Percentiles rank a stretch among this genome's conserved stretches.
Evolutionary conservation across 2,797 vertebrate genomes (phyloP).

Genomic region (Sebastes jordani): DNA sequence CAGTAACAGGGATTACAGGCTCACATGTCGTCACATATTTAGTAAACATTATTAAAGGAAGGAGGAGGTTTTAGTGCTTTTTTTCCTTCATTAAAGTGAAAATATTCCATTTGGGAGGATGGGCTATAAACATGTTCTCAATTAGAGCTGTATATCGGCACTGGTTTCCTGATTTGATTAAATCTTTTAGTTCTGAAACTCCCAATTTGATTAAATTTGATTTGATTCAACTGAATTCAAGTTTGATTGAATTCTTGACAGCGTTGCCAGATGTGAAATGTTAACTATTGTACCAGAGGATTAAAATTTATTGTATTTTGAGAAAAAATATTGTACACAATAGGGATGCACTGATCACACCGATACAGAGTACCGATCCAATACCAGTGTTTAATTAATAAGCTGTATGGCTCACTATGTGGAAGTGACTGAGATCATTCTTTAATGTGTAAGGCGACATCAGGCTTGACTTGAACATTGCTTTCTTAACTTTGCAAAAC

Average conservation of each 20-base stretch:
- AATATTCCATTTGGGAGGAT: conserved; percentile 10
- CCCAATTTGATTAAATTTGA: background rate
- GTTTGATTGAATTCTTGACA: background rate
- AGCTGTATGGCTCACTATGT: no score
- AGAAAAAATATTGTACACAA: no score
- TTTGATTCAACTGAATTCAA: background rate
- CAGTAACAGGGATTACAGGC: conserved; percentile 16
- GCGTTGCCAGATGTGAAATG: no score
- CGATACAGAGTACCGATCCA: no score
- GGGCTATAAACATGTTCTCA: background rate
- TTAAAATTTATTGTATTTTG: no score
- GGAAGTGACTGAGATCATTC: no score
- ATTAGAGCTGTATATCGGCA: conserved; percentile 4
- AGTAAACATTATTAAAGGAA: background rate
- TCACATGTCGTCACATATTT: conserved; percentile 17
- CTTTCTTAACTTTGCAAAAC: no score
- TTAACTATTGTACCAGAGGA: no score
- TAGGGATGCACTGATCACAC: no score
- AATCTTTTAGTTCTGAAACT: background rate
- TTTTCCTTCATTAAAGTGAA: background rate
- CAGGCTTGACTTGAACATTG: no score
- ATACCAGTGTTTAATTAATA: no score
- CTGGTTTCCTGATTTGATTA: background rate
- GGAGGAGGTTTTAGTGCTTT: background rate
- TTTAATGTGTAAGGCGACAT: no score